Percentiles rank a stretch among this genome's conserved stretches.
These are phyloP conservation scores for Cyanoramphus novaezelandiae DNA, from an alignment of 2,113 vertebrate genomes.

Conservation along the genomic window DNA sequence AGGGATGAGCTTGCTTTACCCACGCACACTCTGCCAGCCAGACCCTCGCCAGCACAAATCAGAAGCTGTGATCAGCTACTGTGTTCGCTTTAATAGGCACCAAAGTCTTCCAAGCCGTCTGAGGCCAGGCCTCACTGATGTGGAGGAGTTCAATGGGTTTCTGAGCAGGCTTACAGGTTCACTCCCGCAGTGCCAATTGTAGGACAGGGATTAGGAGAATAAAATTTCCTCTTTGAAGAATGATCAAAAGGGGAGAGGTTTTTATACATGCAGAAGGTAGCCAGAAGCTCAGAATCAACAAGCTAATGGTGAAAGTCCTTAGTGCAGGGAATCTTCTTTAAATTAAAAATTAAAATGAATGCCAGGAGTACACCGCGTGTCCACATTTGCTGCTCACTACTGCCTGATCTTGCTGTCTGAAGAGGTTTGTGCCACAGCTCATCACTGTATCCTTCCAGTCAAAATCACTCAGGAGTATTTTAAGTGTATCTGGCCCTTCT, in stretches of 20 bases:
- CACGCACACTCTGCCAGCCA: neutral
- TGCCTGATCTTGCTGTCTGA: neutral
- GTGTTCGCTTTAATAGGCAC: neutral
- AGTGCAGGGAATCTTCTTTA: rapidly evolving
- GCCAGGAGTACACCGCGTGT: neutral
- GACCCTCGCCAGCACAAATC: neutral
- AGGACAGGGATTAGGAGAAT: neutral
- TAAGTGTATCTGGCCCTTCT: neutral
- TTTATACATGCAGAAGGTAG: neutral
- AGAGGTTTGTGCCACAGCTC: neutral
- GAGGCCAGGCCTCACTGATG: neutral
- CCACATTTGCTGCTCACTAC: neutral
- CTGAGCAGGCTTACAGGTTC: neutral
- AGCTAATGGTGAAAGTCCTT: neutral
- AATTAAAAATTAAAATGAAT: neutral
- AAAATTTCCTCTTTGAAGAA: neutral
- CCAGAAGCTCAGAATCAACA: constrained; percentile 1
- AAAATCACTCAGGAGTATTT: neutral
- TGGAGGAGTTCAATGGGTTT: neutral
- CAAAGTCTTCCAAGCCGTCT: neutral
- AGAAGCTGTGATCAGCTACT: neutral
- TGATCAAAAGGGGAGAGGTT: neutral
- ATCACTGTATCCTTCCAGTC: neutral
- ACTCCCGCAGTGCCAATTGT: neutral
- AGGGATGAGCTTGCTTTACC: neutral